Evolutionary conservation across 2,113 vertebrate genomes (phyloP).

Genomic region (Cavia porcellus): DNA sequence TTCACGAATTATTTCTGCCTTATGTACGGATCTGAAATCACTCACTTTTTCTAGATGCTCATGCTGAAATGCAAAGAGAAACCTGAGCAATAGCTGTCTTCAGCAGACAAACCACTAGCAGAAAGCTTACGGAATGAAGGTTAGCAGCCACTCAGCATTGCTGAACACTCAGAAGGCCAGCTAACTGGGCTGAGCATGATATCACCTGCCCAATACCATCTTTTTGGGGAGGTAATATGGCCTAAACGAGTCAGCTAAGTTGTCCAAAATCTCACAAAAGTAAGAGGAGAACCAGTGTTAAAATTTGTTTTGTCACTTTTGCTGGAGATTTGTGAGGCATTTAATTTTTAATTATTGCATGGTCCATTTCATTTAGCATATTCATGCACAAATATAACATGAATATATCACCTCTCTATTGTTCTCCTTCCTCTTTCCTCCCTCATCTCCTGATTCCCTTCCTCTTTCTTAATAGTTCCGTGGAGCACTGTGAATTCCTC

Average conservation of each 20-base stretch:
- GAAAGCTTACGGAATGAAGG: background rate
- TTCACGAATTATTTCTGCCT: constrained; percentile 15
- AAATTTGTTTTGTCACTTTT: background rate
- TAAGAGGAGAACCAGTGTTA: background rate
- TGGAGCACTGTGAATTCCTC: background rate
- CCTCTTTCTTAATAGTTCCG: background rate
- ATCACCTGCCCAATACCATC: background rate
- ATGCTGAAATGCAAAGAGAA: constrained; percentile 2
- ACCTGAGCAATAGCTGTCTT: background rate
- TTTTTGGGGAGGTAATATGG: background rate
- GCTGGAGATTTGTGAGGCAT: background rate
- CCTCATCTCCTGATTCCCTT: background rate
- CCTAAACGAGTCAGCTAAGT: background rate
- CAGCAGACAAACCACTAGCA: background rate
- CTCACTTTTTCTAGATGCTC: background rate
- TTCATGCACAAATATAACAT: background rate
- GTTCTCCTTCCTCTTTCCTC: background rate
- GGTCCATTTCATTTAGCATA: background rate
- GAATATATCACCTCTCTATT: background rate
- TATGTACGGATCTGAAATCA: background rate
- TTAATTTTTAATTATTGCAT: background rate
- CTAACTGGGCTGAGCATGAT: background rate
- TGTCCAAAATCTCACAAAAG: background rate
- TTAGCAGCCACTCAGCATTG: too few species aligned
- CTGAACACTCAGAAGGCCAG: background rate